phyloP scores from a whole-genome alignment of 35 echinoderm and acorn worm genomes.

The Apostichopus parvimensis region DNA sequence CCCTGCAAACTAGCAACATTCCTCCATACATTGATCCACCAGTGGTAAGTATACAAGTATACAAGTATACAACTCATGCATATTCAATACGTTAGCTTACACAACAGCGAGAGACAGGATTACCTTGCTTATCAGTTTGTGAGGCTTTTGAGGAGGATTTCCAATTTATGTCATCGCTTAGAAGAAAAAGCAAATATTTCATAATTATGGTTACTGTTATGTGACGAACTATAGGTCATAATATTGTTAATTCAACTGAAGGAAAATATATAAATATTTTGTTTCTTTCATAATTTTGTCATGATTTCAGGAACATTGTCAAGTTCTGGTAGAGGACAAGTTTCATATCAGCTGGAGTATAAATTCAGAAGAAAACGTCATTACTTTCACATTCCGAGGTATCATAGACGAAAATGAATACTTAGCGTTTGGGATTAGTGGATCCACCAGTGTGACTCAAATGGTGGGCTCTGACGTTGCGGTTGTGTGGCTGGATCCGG shows the following conservation, averaged over 20 bases:
- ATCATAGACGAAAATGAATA: slow-evolving; percentile 52
- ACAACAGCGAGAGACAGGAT: too few species aligned
- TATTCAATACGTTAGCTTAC: too few species aligned
- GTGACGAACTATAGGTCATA: too few species aligned
- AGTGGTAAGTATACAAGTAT: not conserved
- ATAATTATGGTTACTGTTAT: not conserved
- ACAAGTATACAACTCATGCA: too few species aligned
- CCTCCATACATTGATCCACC: slow-evolving; percentile 27
- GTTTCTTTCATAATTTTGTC: too few species aligned
- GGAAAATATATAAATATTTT: too few species aligned
- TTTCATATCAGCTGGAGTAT: slow-evolving; percentile 76
- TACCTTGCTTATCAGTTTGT: too few species aligned
- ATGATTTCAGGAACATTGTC: slow-evolving; percentile 65
- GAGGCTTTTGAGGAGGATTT: too few species aligned
- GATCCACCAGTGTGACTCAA: slow-evolving; percentile 27
- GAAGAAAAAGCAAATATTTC: not conserved
- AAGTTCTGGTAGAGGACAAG: slow-evolving; percentile 54
- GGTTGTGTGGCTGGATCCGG: slow-evolving; percentile 23
- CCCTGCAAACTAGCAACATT: not conserved
- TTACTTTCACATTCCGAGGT: slow-evolving; percentile 31
- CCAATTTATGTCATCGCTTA: too few species aligned
- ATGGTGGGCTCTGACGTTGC: slow-evolving; percentile 82
- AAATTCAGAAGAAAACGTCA: not conserved
- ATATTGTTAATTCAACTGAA: too few species aligned
- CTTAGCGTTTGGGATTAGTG: slow-evolving; percentile 84